Evolutionary conservation across 2,888 invertebrate genomes (phyloP).

Genomic region (Adela reaumurella): DNA sequence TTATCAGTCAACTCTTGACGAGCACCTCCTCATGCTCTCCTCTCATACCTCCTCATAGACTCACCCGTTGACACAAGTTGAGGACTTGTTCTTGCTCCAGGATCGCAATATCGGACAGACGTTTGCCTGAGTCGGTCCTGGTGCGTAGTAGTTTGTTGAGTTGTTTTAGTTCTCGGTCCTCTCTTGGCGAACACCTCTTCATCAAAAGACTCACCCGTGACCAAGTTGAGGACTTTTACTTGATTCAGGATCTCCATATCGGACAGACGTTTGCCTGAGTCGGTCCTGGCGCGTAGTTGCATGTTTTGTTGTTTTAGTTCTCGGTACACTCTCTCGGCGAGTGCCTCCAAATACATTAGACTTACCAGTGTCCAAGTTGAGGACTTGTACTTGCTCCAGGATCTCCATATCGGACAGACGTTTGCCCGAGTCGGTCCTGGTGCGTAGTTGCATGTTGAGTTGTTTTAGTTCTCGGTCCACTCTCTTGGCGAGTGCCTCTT

Average conservation of each 20-base stretch:
- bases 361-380: conserved; percentile 69
- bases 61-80: too few species aligned
- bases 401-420: conserved; percentile 89
- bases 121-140: conserved; percentile 77
- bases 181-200: too few species aligned
- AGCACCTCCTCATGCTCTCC: conserved; percentile 68
- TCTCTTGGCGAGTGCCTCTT: conserved; percentile 43
- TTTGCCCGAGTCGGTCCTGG: conserved; percentile 83
- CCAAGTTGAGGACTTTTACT: conserved; percentile 78
- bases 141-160: conserved; percentile 69
- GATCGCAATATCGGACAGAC: conserved; percentile 78
- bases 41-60: too few species aligned
- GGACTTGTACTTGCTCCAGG: conserved; percentile 83
- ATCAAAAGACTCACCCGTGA: conserved; percentile 63
- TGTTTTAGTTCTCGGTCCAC: conserved; percentile 42
- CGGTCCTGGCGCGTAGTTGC: conserved; percentile 76
- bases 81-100: conserved; percentile 73
- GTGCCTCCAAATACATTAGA: conserved; percentile 29
- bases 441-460: conserved; percentile 70
- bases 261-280: conserved; percentile 81
- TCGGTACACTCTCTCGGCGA: conserved; percentile 15
- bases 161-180: conserved; percentile 39
- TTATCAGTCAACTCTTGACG: conserved; percentile 2
- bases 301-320: conserved; percentile 62
- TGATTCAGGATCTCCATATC: conserved; percentile 93